These are phyloP conservation scores for Nothoprocta perdicaria DNA, from an alignment of 2,113 vertebrate species.

Conservation along the genomic window DNA sequence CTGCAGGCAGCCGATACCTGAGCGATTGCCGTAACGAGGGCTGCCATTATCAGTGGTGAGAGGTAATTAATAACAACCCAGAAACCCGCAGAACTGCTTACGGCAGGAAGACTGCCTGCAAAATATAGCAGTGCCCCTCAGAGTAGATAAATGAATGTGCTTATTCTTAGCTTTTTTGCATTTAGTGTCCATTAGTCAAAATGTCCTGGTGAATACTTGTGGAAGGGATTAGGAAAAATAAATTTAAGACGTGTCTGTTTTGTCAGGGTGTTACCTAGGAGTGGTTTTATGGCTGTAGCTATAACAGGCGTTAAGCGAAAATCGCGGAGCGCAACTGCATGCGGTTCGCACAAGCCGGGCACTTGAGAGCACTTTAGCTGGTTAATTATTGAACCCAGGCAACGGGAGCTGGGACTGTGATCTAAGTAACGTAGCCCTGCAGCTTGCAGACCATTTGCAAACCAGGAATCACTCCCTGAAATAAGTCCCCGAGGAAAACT, in stretches of 20 bases:
- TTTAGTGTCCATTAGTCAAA: neutral
- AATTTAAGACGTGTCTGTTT: neutral
- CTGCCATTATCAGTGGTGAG: neutral
- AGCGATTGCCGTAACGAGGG: neutral
- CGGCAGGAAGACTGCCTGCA: neutral
- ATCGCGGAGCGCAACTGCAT: neutral
- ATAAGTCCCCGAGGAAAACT: neutral
- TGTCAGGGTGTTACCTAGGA: neutral
- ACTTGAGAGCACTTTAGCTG: neutral
- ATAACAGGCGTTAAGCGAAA: neutral
- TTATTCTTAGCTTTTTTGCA: neutral
- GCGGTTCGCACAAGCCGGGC: neutral
- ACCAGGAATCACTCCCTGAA: neutral
- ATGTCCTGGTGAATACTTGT: neutral
- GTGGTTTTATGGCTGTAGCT: neutral
- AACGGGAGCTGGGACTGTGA: neutral
- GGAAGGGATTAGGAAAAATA: neutral
- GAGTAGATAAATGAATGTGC: neutral
- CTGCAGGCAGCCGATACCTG: neutral
- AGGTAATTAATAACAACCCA: neutral
- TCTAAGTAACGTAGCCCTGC: neutral
- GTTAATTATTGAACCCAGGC: constrained; percentile 4
- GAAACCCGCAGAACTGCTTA: neutral
- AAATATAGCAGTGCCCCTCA: neutral
- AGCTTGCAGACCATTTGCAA: neutral